phyloP scores from a whole-genome alignment of 2,797 vertebrate genomes.

The Merluccius polli region DNA sequence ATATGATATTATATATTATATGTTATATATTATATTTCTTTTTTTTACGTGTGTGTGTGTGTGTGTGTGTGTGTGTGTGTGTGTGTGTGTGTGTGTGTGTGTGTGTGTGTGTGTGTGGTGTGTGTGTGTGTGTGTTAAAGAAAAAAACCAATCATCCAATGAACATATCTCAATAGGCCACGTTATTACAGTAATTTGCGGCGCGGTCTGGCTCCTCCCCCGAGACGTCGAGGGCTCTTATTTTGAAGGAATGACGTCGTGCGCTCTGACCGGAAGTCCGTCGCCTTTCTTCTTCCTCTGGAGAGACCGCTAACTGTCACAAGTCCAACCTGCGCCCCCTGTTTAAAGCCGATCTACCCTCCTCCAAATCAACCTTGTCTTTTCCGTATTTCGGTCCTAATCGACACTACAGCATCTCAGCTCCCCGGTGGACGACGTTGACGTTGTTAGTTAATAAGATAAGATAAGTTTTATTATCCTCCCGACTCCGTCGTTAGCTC shows the following conservation, averaged over 20 bases:
- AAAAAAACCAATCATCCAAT: neutral
- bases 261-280: neutral
- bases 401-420: neutral
- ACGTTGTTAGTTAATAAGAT: too few relatives aligned
- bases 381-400: neutral
- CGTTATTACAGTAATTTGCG: neutral
- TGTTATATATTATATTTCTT: too few relatives aligned
- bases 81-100: neutral
- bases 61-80: neutral
- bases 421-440: too few relatives aligned
- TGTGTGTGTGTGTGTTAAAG: neutral
- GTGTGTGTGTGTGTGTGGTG: neutral
- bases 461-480: too few relatives aligned
- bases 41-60: neutral
- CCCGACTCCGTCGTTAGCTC: constrained; percentile 37
- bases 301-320: neutral
- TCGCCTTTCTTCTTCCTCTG: neutral
- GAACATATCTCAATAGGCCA: neutral
- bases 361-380: neutral
- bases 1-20: too few relatives aligned
- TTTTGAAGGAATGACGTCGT: neutral
- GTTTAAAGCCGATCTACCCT: neutral
- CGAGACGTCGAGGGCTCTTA: neutral
- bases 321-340: neutral
- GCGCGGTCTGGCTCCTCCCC: neutral